phyloP scores from a whole-genome alignment of 2,113 vertebrate genomes.

The Irena cyanogastra region DNA sequence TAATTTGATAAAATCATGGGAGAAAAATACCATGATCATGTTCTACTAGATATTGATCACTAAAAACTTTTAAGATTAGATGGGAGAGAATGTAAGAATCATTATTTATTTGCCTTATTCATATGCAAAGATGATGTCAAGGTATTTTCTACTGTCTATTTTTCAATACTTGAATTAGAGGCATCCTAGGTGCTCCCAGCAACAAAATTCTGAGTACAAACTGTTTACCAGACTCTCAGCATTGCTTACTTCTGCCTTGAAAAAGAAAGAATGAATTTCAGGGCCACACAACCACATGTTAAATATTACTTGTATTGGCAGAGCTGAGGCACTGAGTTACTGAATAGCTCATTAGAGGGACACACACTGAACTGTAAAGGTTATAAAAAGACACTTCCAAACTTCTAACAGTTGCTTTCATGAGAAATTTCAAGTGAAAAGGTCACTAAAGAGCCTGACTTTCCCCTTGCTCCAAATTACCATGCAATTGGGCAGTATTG shows the following conservation, averaged over 20 bases:
- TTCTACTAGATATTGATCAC: background rate
- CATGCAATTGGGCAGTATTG: background rate
- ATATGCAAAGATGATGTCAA: background rate
- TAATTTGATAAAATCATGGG: background rate
- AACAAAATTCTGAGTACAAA: background rate
- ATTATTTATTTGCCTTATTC: background rate
- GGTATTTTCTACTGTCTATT: background rate
- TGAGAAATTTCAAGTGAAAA: slow-evolving; percentile 48
- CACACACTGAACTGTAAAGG: background rate
- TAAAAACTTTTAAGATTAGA: background rate
- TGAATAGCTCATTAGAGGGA: slow-evolving; percentile 1
- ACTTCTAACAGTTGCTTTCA: slow-evolving; percentile 34
- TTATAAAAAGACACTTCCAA: slow-evolving; percentile 31
- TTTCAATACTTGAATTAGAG: background rate
- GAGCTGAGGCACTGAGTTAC: background rate
- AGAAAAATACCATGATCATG: background rate
- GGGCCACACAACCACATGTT: background rate
- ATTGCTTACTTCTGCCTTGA: background rate
- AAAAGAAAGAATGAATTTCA: background rate
- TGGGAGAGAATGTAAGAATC: background rate
- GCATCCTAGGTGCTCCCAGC: background rate
- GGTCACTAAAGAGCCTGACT: slow-evolving; percentile 37
- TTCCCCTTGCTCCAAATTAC: slow-evolving; percentile 47
- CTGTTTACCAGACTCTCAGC: background rate
- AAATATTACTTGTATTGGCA: background rate